Evolutionary conservation across 1,140 invertebrate genomes (phyloP), one percentile per base, ranked within the genome.

Genomic region (Muscidifurax raptorellus): DNA sequence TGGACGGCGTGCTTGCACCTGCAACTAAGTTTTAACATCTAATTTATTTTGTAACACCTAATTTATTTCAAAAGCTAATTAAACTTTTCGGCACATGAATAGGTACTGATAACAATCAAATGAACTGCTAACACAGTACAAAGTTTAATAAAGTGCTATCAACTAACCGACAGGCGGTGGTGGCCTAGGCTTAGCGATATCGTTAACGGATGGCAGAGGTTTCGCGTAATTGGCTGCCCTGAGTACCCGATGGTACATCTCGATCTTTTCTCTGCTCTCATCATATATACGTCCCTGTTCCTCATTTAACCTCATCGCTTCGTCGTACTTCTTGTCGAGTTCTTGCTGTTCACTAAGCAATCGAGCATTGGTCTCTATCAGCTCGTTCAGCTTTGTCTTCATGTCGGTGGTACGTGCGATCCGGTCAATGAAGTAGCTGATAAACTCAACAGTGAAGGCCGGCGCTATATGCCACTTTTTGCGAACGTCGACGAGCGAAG

Each of bases 401-500:
- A 98, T 95, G 6, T 95, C 95, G 1, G 95, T 95, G n/a, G 97
- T 95, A 13, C 97, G 93, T 4, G 95, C 93, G 89, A 97, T 96
- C 59, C 97, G 94, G 93, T 99, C 98, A 66, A 98, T 92, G 91
- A 98, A 99, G 91, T 99, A 99, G 15, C 96, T 97, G 66, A 99
- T 97, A 91, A 98, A 99, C 91, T 99, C 98, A 0, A 98, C 96
- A 79, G 96, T 98, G 87, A 96, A 98, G 0, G 98, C 97, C 0
- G 98, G 97, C 5, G 97, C 96, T 77, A 99, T 96, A 90, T 99
- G 97, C 96, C 98, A 98, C 88, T 98, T 98, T 89, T 98, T 98
- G 10, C 96, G 95, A 10, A 98, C 95, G 89, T 98, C 97, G 0
- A 96, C 95, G 4, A 98, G 90, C 4, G 96, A 95, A 59, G 97